Base-by-base conservation (phyloP, 1,140 invertebrate genomes). In the Agrypnia vestita region DNA sequence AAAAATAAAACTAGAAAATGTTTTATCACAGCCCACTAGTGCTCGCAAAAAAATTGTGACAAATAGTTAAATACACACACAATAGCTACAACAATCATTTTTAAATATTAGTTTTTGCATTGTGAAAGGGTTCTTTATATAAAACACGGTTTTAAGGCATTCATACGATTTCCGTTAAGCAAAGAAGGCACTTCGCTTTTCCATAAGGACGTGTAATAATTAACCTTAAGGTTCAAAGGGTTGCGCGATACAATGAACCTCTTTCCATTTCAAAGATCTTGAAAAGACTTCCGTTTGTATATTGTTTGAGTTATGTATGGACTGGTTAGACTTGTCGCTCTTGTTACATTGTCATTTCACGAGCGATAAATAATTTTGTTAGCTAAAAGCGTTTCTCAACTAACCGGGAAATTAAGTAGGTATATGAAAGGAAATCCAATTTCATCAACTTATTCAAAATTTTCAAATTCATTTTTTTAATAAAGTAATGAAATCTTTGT, bases 201-300 rank as follows among this genome's bases (percentile, higher is more conserved):
- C 21, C 67, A 10, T 49, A n/a, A 71, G 67, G 49, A 46, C 47
- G 67, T 49, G 47, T 51, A 71, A 71, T 71, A 51, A 53, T 71
- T 71, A 71, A 71, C 67, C 46, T 19, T 9, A 49, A 17, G 64
- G 17, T 51, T 25, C 47, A 67, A 67, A 15, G 43, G 43, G 61
- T 15, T 25, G 13, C 61, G 25, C 10, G 11, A n/a, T 64, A 44
- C 19, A 35, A 13, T 25, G 35, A 43, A 64, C 61, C 61, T 43
- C 25, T 17, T 64, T 64, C 61, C 25, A 64, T 43, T 12, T 43
- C 61, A 43, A 13, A 43, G 61, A 43, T 51, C 25, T 43, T 35
- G 8, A 19, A 25, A 56, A 62, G 59, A 62, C 21, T 62, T 13
- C 61, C 8, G 61, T 9, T 64, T n/a, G 19, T 35, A 25, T n/a